Evolutionary conservation across 2,113 vertebrate species (phyloP), one percentile per base, ranked within the genome.

Genomic region (Australoheros scitulus): DNA sequence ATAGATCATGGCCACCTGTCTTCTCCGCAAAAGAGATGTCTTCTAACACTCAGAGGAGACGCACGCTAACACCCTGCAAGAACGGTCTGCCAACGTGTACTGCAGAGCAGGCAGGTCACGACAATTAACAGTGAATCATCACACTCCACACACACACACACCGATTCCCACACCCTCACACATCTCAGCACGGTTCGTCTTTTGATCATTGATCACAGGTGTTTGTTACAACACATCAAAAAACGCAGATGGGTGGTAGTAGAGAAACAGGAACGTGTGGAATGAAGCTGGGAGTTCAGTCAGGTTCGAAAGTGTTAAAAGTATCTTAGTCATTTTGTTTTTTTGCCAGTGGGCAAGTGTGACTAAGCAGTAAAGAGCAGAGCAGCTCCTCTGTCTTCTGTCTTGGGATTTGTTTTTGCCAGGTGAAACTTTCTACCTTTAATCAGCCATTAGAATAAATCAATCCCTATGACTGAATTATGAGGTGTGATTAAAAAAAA

Each of bases 161-260:
- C 36, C 0, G 24, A 63, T 47, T 82, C 80, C 74, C 87, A 76
- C 72, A 74, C 63, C 80, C 77, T 80, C 24, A 24, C 20, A 26
- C 18, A 59, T 79, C 82, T 77, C 70, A 76, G 83, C 60, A 52
- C 20, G 20, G 59, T 68, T 36, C 1, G 29, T 34, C 60, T 86
- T 93, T 89, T 94, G 92, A 95, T 92, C 87, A 82, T 50, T 9
- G 11, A 76, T 89, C 88, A 57, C 87, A 93, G 93, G 89, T 89
- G 88, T 94, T 93, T 89, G 92, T 92, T 91, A 79, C 70, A 89
- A 90, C 86, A 77, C 79, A 92, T 93, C 81, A 92, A 80, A 91
- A 89, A 89, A 90, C 68, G 24, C 89, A 87, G 86, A 88, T 50
- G 43, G 43, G 36, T 72, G 64, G 88, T 79, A 63, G 57, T 3